A percentile compares a stretch with the other conserved stretches of the same genome.
Evolutionary conservation across 2,888 invertebrate species (phyloP).

Genomic region (Chrysotoxum bicinctum): DNA sequence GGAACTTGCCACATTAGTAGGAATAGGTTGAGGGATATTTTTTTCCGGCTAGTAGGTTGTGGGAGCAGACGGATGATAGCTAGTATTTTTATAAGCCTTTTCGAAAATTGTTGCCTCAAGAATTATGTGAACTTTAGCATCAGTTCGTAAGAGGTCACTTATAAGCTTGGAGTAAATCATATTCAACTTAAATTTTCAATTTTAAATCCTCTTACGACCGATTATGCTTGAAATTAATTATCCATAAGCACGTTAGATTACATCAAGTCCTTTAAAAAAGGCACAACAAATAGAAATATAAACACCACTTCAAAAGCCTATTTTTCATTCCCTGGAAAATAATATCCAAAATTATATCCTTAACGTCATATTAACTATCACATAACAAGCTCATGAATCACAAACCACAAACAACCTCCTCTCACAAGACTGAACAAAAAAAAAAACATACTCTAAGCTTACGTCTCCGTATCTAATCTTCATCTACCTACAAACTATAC

Average conservation of each 20-base stretch:
- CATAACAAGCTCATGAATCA: slow-evolving; percentile 55
- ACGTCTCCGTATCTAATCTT: not conserved
- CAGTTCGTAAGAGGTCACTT: too few relatives aligned
- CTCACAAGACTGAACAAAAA: not conserved
- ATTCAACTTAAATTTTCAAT: not conserved
- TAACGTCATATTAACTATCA: slow-evolving; percentile 60
- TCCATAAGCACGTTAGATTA: not conserved
- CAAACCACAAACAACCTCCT: not conserved
- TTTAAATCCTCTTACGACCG: not conserved
- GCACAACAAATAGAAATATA: not conserved
- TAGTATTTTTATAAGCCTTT: too few relatives aligned
- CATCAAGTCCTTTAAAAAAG: not conserved
- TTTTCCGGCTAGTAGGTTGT: too few relatives aligned
- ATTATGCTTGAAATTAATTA: not conserved
- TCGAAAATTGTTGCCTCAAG: too few relatives aligned
- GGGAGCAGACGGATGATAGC: too few relatives aligned
- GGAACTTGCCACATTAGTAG: too few relatives aligned
- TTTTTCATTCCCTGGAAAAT: slow-evolving; percentile 45
- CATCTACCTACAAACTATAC: not conserved
- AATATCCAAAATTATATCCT: slow-evolving; percentile 54
- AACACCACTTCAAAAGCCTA: slow-evolving; percentile 34
- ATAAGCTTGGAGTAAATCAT: too few relatives aligned
- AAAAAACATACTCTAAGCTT: not conserved
- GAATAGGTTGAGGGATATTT: too few relatives aligned
- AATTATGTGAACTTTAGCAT: too few relatives aligned